These are phyloP conservation scores for Linnaemya tessellans DNA, from an alignment of 2,888 invertebrate species.

Conservation along the genomic window DNA sequence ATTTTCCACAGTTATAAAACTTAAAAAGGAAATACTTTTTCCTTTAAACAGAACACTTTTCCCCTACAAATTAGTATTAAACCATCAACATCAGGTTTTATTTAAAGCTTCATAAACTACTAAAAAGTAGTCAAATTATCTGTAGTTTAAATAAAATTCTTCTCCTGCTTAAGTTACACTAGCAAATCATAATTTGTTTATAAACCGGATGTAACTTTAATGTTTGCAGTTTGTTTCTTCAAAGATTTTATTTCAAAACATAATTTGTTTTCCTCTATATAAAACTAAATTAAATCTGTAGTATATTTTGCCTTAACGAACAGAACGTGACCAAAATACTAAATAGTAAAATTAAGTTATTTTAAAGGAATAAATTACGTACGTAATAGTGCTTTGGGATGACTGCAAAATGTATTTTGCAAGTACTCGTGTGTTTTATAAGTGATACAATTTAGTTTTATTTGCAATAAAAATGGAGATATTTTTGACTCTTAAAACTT, in stretches of 20 bases:
- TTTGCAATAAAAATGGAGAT: neutral
- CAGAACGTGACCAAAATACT: slow-evolving; percentile 52
- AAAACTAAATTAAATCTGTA: slow-evolving; percentile 49
- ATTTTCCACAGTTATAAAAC: too few relatives aligned
- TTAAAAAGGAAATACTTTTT: too few relatives aligned
- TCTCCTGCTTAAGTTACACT: neutral
- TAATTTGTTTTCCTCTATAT: neutral
- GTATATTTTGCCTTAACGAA: slow-evolving; percentile 17
- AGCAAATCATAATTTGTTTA: slow-evolving; percentile 21
- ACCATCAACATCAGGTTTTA: too few relatives aligned
- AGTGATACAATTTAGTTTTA: neutral
- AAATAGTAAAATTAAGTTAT: neutral
- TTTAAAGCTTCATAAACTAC: too few relatives aligned
- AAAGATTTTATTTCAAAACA: slow-evolving; percentile 7
- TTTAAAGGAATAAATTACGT: neutral
- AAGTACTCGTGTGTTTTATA: neutral
- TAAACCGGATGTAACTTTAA: slow-evolving; percentile 39
- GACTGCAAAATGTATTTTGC: neutral
- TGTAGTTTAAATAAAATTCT: neutral
- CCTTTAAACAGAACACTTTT: too few relatives aligned
- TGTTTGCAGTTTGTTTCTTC: slow-evolving; percentile 14
- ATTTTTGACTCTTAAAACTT: neutral
- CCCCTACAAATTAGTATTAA: too few relatives aligned
- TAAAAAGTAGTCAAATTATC: too few relatives aligned
- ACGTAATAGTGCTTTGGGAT: too few relatives aligned